Conservation (phyloP, 1,140 invertebrate genomes). For the Hycleus phaleratus region DNA sequence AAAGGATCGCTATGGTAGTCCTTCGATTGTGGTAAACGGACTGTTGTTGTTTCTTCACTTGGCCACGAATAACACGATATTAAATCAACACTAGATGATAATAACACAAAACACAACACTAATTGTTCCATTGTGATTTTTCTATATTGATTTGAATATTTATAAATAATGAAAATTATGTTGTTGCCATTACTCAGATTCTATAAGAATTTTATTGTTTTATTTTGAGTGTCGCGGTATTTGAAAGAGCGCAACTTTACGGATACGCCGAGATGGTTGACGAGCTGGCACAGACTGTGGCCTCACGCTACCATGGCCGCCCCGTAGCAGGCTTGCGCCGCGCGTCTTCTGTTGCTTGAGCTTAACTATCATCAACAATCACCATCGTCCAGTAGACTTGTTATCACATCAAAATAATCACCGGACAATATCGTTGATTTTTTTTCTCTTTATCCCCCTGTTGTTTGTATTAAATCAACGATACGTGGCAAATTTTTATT, state of each 20-base stretch:
- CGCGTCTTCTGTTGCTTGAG: background rate
- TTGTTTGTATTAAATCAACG: too few relatives aligned
- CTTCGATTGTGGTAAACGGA: constrained; percentile 42
- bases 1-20: constrained; percentile 60
- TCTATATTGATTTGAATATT: background rate
- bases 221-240: background rate
- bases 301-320: constrained; percentile 14
- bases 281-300: constrained; percentile 28
- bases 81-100: constrained; percentile 10
- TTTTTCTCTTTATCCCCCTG: background rate
- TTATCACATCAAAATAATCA: background rate
- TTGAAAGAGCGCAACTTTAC: background rate
- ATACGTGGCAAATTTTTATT: too few relatives aligned
- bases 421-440: background rate
- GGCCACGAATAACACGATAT: constrained; percentile 37
- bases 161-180: background rate
- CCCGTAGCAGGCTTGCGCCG: constrained; percentile 23
- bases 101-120: constrained; percentile 11
- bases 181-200: background rate
- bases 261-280: constrained; percentile 22
- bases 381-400: background rate
- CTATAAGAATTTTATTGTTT: background rate
- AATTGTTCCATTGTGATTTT: constrained; percentile 7
- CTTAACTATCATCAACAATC: background rate
- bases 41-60: constrained; percentile 43